phyloP scores from a whole-genome alignment of 2,797 vertebrate species.

The Saguinus oedipus region DNA sequence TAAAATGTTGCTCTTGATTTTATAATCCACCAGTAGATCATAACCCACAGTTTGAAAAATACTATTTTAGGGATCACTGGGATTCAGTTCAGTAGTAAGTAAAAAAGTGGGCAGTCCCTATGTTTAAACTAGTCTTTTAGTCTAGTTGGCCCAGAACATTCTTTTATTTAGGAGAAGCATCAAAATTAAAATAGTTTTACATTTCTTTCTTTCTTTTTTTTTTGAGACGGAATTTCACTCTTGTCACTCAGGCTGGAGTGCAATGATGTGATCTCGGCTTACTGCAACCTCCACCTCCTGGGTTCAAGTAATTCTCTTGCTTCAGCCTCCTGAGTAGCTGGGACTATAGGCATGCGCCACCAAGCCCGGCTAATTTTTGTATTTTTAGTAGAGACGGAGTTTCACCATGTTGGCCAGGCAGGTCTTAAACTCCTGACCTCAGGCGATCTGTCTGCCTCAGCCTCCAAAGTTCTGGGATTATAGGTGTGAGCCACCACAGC shows the following conservation, averaged over 20 bases:
- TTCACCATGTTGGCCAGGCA: neutral
- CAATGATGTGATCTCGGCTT: neutral
- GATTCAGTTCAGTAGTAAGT: neutral
- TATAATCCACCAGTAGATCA: neutral
- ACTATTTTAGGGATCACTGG: neutral
- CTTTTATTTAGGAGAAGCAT: neutral
- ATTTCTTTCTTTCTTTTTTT: neutral
- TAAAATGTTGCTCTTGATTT: conserved; percentile 1
- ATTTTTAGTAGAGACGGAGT: neutral
- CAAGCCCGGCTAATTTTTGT: neutral
- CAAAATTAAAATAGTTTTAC: conserved; percentile 42
- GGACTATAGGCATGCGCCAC: neutral
- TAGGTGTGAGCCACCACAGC: neutral
- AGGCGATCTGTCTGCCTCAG: neutral
- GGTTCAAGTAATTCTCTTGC: neutral
- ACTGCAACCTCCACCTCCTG: neutral
- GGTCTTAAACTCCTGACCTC: neutral
- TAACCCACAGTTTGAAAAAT: neutral
- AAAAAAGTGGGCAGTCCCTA: neutral
- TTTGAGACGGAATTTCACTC: neutral
- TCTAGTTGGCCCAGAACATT: neutral
- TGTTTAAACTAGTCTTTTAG: neutral
- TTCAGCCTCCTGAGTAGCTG: neutral
- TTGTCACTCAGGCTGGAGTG: neutral
- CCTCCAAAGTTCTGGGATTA: neutral